Conservation (phyloP, 2,888 invertebrate species). For the Sicus ferrugineus region DNA sequence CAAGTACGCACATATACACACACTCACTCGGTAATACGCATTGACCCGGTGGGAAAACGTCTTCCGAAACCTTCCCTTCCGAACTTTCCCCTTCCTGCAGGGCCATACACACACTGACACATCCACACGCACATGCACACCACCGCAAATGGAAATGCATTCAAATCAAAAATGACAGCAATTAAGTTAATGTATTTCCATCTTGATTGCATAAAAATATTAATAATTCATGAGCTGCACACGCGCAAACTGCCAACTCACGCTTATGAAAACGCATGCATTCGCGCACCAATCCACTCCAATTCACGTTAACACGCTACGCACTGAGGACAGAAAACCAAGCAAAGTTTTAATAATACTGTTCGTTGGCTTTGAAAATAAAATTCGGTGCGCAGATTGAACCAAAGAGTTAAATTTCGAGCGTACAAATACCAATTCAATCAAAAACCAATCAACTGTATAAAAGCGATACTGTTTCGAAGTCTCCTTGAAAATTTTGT, state of each 20-base stretch:
- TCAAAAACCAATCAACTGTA: no score
- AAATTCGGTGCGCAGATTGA: no score
- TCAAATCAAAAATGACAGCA: conserved; percentile 21
- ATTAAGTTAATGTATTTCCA: conserved; percentile 30
- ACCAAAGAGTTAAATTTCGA: no score
- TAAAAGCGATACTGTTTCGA: no score
- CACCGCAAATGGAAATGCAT: conserved; percentile 5
- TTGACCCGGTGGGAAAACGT: not conserved
- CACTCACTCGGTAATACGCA: conserved; percentile 29
- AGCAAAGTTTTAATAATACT: conserved; percentile 47
- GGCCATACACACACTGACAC: not conserved
- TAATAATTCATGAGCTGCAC: conserved; percentile 20
- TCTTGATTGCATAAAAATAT: conserved; percentile 25
- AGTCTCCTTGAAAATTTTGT: no score
- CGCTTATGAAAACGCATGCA: conserved; percentile 19
- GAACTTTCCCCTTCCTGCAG: no score
- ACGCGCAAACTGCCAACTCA: not conserved
- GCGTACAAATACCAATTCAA: no score
- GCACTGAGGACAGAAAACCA: conserved; percentile 54
- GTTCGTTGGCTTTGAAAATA: not conserved
- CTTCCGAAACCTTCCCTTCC: no score
- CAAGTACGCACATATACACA: conserved; percentile 34
- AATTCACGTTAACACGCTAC: no score
- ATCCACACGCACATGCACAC: conserved; percentile 4
- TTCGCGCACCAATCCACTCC: not conserved